phyloP scores from a whole-genome alignment of 2,797 vertebrate species.

The Sebastes wilsoni region DNA sequence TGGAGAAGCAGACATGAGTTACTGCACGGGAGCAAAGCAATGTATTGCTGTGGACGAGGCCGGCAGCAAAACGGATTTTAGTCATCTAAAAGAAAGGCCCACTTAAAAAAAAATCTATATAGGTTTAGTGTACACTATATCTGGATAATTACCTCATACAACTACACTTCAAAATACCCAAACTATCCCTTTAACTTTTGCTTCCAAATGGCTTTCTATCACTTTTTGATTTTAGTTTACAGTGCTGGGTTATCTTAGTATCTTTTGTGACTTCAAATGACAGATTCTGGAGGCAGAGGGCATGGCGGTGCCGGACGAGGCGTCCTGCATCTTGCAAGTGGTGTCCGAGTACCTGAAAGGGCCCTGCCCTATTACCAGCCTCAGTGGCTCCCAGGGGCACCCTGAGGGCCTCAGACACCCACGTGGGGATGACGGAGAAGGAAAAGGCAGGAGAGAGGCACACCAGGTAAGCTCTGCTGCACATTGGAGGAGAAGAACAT shows the following conservation, averaged over 20 bases:
- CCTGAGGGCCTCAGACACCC: slow-evolving; percentile 49
- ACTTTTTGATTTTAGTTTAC: not conserved
- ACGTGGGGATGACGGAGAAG: slow-evolving; percentile 43
- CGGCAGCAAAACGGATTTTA: no score
- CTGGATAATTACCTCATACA: not conserved
- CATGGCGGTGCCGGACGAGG: slow-evolving; percentile 77
- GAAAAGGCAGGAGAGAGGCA: slow-evolving; percentile 40
- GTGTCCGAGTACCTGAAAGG: slow-evolving; percentile 76
- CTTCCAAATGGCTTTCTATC: not conserved
- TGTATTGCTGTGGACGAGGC: no score
- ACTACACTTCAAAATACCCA: not conserved
- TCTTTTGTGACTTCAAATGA: not conserved
- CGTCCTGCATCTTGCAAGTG: slow-evolving; percentile 71
- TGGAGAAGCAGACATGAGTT: no score
- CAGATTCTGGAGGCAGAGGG: slow-evolving; percentile 83
- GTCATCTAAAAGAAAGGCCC: no score
- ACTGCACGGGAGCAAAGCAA: no score
- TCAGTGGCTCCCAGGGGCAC: slow-evolving; percentile 67
- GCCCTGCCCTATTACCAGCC: slow-evolving; percentile 72
- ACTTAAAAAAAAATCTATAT: no score
- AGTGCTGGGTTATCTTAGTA: not conserved
- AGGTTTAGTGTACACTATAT: no score
- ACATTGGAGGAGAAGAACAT: not conserved
- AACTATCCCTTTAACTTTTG: not conserved
- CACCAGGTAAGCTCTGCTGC: slow-evolving; percentile 51